phyloP scores from a whole-genome alignment of 2,888 invertebrate species.

The Alcis repandata region DNA sequence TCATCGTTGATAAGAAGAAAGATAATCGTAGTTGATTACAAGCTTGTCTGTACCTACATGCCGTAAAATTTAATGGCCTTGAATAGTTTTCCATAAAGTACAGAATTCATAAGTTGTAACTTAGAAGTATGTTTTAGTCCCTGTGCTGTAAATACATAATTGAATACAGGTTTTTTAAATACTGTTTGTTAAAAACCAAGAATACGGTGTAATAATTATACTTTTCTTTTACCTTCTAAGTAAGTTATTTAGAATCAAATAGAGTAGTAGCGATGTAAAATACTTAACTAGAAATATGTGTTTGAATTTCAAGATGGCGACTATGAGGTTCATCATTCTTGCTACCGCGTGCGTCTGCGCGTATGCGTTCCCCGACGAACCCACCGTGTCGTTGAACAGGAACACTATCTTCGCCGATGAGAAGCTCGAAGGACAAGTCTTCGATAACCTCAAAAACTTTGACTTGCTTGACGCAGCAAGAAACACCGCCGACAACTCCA shows the following conservation, averaged over 20 bases:
- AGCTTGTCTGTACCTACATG: neutral
- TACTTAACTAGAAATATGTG: no score
- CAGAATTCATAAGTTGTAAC: no score
- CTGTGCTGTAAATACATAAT: no score
- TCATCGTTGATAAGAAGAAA: constrained; percentile 20
- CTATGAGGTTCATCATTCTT: constrained; percentile 60
- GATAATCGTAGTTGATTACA: constrained; percentile 24
- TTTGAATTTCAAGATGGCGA: constrained; percentile 69
- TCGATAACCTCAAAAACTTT: constrained; percentile 61
- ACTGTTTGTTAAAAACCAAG: no score
- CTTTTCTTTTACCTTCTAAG: no score
- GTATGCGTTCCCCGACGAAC: constrained; percentile 56
- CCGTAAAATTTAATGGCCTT: constrained; percentile 7
- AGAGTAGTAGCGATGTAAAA: no score
- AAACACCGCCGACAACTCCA: constrained; percentile 43
- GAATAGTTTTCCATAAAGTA: no score
- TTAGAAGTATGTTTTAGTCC: no score
- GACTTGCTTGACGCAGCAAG: constrained; percentile 29
- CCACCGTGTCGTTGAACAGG: constrained; percentile 53
- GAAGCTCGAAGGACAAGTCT: constrained; percentile 68
- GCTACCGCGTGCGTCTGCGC: constrained; percentile 57
- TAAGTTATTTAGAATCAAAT: no score
- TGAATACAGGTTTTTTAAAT: no score
- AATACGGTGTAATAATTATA: no score
- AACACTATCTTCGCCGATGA: constrained; percentile 79